Percentiles rank a stretch among this genome's conserved stretches.
These are phyloP conservation scores for Castor canadensis DNA, from an alignment of 2,113 vertebrate genomes.

Conservation along the genomic window DNA sequence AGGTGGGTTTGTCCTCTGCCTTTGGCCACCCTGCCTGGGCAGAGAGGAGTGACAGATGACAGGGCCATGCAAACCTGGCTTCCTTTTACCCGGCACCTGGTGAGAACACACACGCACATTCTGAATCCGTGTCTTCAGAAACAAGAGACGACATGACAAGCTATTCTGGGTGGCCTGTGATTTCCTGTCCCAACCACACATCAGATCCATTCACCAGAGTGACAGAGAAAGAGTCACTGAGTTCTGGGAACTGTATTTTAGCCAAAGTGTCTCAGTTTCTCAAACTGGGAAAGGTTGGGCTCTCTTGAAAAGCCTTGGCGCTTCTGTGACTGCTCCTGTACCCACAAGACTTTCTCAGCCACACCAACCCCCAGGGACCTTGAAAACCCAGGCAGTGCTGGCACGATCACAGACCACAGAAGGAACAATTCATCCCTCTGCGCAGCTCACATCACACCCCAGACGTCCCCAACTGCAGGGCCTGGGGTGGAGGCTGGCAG, in stretches of 20 bases:
- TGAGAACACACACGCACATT: too few species aligned
- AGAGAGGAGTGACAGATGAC: background rate
- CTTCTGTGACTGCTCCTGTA: too few species aligned
- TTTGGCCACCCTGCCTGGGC: background rate
- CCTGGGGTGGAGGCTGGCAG: background rate
- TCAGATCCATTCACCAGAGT: background rate
- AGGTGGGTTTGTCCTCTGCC: background rate
- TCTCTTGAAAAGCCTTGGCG: too few species aligned
- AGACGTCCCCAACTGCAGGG: background rate
- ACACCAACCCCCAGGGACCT: background rate
- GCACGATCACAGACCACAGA: background rate
- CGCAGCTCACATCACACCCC: background rate
- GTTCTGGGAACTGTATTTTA: background rate
- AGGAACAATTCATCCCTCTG: background rate
- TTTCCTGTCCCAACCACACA: background rate
- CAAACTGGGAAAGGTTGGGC: background rate
- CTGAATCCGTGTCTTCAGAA: background rate
- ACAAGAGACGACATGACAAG: background rate
- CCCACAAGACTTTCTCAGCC: background rate
- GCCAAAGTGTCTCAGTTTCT: background rate
- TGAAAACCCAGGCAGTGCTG: background rate
- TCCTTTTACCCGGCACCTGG: background rate
- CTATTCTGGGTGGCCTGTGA: background rate
- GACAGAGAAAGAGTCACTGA: accelerated
- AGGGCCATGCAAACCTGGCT: too few species aligned